Conservation (phyloP, 2,113 vertebrate genomes). For the Chaetorhynchus papuensis region DNA sequence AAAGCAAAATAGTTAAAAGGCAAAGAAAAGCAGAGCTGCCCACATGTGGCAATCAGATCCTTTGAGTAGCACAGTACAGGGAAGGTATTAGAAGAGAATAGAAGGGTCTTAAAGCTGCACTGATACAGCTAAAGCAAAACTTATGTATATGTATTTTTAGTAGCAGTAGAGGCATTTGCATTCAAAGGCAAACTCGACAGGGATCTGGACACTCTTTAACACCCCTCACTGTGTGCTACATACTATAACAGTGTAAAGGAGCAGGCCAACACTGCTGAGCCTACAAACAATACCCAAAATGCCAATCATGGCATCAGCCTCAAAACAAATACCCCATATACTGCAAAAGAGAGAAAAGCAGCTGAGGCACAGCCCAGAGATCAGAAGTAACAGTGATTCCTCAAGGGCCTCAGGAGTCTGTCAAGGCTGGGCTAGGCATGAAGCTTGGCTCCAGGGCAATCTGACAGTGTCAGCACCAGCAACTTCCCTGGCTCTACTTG, state of each 20-base stretch:
- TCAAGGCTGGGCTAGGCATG: rapidly evolving
- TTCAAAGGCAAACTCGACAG: background rate
- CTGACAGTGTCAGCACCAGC: rapidly evolving
- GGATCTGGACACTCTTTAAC: background rate
- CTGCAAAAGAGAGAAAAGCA: background rate
- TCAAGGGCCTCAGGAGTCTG: background rate
- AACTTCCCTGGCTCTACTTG: background rate
- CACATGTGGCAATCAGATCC: background rate
- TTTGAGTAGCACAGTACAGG: background rate
- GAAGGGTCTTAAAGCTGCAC: background rate
- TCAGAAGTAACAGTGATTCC: background rate
- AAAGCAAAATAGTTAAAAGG: background rate
- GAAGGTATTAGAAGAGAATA: background rate
- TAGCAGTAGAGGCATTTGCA: background rate
- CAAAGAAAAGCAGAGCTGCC: background rate
- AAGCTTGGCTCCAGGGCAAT: background rate
- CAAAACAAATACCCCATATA: background rate
- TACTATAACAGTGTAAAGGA: background rate
- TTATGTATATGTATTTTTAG: background rate
- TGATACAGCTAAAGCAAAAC: background rate
- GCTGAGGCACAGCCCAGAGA: background rate
- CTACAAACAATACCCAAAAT: background rate
- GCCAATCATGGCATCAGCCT: background rate
- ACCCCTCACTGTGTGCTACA: background rate
- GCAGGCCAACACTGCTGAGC: background rate